phyloP scores from a whole-genome alignment of 2,888 invertebrate genomes.

The Polia nebulosa region DNA sequence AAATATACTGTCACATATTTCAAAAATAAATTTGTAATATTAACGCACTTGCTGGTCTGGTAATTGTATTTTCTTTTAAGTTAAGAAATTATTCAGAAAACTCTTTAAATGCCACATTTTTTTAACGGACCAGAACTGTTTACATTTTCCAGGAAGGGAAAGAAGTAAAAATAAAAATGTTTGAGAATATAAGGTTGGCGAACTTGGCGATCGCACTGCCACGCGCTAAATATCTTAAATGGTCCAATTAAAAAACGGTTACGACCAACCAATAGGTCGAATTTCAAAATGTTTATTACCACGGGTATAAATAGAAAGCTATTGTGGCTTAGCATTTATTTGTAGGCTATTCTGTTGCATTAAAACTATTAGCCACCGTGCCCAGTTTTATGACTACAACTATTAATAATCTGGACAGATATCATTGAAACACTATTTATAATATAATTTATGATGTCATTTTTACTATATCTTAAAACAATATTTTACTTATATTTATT shows the following conservation, averaged over 20 bases:
- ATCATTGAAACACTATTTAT: slow-evolving; percentile 57
- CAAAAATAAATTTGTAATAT: background rate
- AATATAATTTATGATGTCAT: slow-evolving; percentile 58
- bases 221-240: slow-evolving; percentile 60
- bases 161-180: slow-evolving; percentile 47
- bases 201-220: slow-evolving; percentile 55
- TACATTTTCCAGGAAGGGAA: slow-evolving; percentile 37
- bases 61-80: background rate
- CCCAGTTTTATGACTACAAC: slow-evolving; percentile 55
- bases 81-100: slow-evolving; percentile 5
- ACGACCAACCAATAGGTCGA: slow-evolving; percentile 62
- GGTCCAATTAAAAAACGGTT: slow-evolving; percentile 62
- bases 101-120: slow-evolving; percentile 8
- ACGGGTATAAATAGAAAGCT: slow-evolving; percentile 57
- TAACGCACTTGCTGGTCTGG: background rate
- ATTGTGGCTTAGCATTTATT: slow-evolving; percentile 53
- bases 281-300: slow-evolving; percentile 63
- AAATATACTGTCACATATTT: background rate
- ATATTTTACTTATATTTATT: slow-evolving; percentile 52
- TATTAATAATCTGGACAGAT: slow-evolving; percentile 60
- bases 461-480: slow-evolving; percentile 44
- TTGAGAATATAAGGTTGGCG: slow-evolving; percentile 25
- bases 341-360: slow-evolving; percentile 62
- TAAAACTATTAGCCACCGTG: slow-evolving; percentile 56
- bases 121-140: slow-evolving; percentile 32